Evolutionary conservation across 2,113 vertebrate species (phyloP).

Genomic region (Heterotis niloticus): DNA sequence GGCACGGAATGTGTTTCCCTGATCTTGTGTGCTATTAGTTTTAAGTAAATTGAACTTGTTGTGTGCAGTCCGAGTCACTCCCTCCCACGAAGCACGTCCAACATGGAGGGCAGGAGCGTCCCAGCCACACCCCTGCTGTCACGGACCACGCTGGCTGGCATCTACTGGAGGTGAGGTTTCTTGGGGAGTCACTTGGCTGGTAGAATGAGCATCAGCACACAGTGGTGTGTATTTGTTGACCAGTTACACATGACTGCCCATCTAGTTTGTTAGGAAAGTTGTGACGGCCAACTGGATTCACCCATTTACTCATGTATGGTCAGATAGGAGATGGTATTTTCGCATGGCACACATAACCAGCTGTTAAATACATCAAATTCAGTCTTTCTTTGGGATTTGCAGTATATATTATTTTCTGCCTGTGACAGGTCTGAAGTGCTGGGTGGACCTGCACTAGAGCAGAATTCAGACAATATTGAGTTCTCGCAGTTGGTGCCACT

Average conservation of each 20-base stretch:
- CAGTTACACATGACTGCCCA: too few species aligned
- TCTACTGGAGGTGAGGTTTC: conserved; percentile 71
- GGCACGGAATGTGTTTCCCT: too few species aligned
- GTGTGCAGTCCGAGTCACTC: conserved; percentile 74
- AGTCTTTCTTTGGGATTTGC: not conserved
- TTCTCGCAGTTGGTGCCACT: conserved; percentile 60
- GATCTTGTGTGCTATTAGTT: too few species aligned
- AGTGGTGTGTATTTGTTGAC: too few species aligned
- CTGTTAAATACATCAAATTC: not conserved
- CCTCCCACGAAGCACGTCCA: conserved; percentile 77
- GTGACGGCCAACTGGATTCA: too few species aligned
- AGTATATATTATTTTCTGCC: conserved; percentile 27
- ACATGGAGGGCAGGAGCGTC: conserved; percentile 80
- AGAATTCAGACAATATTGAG: conserved; percentile 78
- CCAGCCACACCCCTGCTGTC: conserved; percentile 78
- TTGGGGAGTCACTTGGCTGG: not conserved
- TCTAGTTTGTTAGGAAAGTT: too few species aligned
- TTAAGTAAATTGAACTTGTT: not conserved
- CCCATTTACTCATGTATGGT: too few species aligned
- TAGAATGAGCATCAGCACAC: too few species aligned
- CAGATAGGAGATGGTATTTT: too few species aligned
- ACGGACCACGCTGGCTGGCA: conserved; percentile 68
- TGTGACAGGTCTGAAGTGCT: conserved; percentile 54
- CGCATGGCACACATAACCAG: too few species aligned
- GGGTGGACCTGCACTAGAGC: conserved; percentile 50